Evolutionary conservation across 2,888 invertebrate species (phyloP).

Genomic region (Synergus gifuensis): DNA sequence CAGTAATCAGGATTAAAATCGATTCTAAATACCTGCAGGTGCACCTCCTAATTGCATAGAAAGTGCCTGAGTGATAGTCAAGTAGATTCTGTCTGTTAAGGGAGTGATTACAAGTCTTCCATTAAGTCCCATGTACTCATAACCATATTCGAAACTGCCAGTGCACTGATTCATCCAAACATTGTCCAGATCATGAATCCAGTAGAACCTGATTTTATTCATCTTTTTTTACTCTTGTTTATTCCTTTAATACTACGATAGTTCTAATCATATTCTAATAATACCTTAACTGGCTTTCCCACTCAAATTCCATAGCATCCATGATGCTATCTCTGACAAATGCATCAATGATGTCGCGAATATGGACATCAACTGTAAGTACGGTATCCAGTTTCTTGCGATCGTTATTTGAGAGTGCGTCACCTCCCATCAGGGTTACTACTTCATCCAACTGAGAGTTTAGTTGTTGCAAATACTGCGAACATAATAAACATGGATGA

Average conservation of each 20-base stretch:
- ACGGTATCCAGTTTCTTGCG: conserved; percentile 93
- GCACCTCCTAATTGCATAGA: conserved; percentile 95
- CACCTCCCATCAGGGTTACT: conserved; percentile 79
- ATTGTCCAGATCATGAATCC: conserved; percentile 90
- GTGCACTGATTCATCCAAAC: conserved; percentile 91
- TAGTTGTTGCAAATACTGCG: conserved; percentile 84
- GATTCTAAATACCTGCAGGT: conserved; percentile 83
- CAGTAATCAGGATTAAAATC: neutral
- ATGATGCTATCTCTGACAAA: conserved; percentile 90
- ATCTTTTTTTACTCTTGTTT: neutral
- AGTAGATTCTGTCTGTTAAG: conserved; percentile 93
- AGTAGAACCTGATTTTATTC: conserved; percentile 83
- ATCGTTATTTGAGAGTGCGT: conserved; percentile 85
- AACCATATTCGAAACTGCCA: conserved; percentile 93
- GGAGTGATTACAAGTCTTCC: conserved; percentile 95
- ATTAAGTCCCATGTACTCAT: conserved; percentile 97
- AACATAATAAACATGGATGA: neutral
- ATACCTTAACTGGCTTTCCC: conserved; percentile 92
- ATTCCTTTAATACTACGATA: neutral
- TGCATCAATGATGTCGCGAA: conserved; percentile 92
- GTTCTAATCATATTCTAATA: neutral
- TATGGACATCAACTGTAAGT: conserved; percentile 94
- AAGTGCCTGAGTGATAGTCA: conserved; percentile 95
- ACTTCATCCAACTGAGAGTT: conserved; percentile 91
- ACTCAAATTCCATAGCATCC: conserved; percentile 91